phyloP scores from a whole-genome alignment of 1,140 invertebrate genomes.

The Calephelis nemesis region DNA sequence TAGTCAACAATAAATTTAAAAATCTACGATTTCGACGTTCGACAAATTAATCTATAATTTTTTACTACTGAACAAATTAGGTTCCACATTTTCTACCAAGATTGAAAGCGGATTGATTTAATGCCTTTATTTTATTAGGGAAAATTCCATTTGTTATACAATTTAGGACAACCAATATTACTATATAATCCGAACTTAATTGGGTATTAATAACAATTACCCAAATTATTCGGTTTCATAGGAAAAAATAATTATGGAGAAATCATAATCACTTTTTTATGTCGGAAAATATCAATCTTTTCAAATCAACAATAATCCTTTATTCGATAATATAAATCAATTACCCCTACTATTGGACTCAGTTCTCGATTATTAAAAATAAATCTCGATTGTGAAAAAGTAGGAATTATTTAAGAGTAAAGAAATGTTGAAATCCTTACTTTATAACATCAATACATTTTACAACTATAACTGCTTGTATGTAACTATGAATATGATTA shows the following conservation, averaged over 20 bases:
- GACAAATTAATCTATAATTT: too few species aligned
- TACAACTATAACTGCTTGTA: slow-evolving; percentile 15
- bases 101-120: too few species aligned
- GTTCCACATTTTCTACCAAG: too few species aligned
- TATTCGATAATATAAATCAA: background rate
- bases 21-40: too few species aligned
- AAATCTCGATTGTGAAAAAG: background rate
- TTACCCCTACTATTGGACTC: slow-evolving; percentile 14
- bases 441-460: slow-evolving; percentile 15
- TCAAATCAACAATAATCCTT: background rate
- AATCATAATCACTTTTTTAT: background rate
- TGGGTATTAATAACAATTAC: too few species aligned
- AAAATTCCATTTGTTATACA: too few species aligned
- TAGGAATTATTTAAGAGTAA: background rate
- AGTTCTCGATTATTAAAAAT: background rate
- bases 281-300: slow-evolving; percentile 1
- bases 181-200: too few species aligned
- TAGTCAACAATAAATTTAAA: too few species aligned
- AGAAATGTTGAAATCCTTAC: slow-evolving; percentile 1
- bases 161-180: too few species aligned
- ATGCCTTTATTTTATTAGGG: too few species aligned
- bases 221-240: too few species aligned
- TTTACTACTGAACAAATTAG: too few species aligned
- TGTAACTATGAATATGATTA: slow-evolving; percentile 23
- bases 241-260: background rate